Conservation (phyloP, 37 sponge, comb jelly and placozoan species). For the Oscarella lobularis region DNA sequence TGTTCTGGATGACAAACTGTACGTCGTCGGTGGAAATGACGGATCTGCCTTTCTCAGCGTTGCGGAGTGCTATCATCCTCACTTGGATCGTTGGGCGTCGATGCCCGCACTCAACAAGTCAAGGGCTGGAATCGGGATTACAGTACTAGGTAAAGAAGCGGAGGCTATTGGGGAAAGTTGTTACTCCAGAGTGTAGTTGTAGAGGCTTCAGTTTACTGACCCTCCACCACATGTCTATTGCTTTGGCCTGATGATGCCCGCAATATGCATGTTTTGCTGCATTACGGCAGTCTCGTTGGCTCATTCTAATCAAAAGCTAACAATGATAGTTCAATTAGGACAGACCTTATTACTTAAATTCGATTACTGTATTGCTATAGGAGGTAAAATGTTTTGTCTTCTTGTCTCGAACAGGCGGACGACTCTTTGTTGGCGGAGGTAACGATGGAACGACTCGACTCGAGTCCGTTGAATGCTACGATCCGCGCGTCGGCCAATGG, state of each 20-base stretch:
- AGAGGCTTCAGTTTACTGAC: no score
- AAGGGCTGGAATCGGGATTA: constrained; percentile 59
- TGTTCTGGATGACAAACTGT: constrained; percentile 38
- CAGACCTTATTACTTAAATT: no score
- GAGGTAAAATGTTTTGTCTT: no score
- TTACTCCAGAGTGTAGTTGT: no score
- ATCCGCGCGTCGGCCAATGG: constrained; percentile 21
- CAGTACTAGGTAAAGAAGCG: neutral
- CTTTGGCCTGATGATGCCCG: no score
- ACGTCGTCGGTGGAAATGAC: constrained; percentile 90
- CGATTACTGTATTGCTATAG: no score
- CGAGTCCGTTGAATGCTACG: constrained; percentile 85
- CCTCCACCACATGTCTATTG: no score
- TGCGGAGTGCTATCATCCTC: constrained; percentile 89
- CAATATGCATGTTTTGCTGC: no score
- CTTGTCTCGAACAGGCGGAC: constrained; percentile 21
- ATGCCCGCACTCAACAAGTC: constrained; percentile 64
- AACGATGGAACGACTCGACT: constrained; percentile 85
- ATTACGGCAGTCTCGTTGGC: no score
- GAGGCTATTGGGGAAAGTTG: no score
- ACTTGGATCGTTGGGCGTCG: constrained; percentile 77
- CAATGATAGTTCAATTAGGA: no score
- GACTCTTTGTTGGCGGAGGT: constrained; percentile 86
- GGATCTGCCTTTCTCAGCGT: constrained; percentile 81
- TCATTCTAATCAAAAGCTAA: no score